Percentiles rank a stretch among this genome's conserved stretches.
These are phyloP conservation scores for Morus bassanus DNA, from an alignment of 2,797 vertebrate genomes.

Conservation along the genomic window DNA sequence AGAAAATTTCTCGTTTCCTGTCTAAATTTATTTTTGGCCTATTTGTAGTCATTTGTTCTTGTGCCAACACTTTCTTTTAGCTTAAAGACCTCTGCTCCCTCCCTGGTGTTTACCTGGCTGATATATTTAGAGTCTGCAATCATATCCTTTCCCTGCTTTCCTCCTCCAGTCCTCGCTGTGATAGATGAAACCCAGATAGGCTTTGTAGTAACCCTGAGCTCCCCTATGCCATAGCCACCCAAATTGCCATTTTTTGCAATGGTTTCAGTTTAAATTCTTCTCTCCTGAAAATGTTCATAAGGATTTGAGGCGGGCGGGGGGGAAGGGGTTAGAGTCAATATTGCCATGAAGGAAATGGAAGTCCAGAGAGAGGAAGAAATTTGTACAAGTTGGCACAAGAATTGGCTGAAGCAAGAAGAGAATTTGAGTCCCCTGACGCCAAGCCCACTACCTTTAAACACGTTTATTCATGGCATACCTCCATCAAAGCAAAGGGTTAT, in stretches of 20 bases:
- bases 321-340: neutral
- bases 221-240: neutral
- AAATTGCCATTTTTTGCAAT: neutral
- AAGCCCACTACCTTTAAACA: neutral
- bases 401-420: neutral
- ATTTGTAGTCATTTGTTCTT: neutral
- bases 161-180: neutral
- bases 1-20: neutral
- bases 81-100: slow-evolving; percentile 30
- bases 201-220: neutral
- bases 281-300: neutral
- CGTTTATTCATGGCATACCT: neutral
- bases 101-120: slow-evolving; percentile 39
- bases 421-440: neutral
- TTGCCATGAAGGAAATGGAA: neutral
- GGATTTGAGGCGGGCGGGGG: accelerated
- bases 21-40: slow-evolving; percentile 23
- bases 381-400: neutral
- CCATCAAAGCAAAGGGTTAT: neutral
- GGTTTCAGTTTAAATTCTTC: neutral
- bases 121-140: neutral
- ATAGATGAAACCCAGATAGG: neutral
- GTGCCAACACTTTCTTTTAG: slow-evolving; percentile 20
- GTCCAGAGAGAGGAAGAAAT: neutral
- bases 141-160: neutral